Evolutionary conservation across 1,140 invertebrate genomes (phyloP), one percentile per base, ranked within the genome.

Genomic region (Magallana ariakensis): DNA sequence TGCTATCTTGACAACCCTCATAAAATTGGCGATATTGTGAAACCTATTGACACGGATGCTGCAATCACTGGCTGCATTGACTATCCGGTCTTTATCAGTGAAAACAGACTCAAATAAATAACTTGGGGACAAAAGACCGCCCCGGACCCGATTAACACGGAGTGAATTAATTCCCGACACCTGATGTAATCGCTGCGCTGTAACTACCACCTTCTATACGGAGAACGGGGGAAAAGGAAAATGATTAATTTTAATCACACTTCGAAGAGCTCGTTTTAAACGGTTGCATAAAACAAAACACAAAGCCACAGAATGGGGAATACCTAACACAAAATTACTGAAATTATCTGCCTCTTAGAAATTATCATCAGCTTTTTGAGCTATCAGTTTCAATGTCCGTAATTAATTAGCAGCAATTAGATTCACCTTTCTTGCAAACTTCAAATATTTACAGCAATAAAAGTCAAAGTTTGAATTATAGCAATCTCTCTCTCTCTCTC

Each of bases 131-230:
- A 75, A 75, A 75, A 22, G 66, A 19, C 66, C 66, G 66, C 22
- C 66, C 66, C 66, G 66, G 66, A 75, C 66, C 66, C 66, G 66
- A 75, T 75, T 75, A 75, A 26, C 66, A 33, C 66, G 22, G 66
- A 9, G 66, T 75, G 66, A 75, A 75, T 75, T 26, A 75, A 75
- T 26, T 75, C 66, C 26, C 66, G 22, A 75, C 66, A 75, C 66
- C 66, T 75, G 66, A 75, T 75, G 66, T 75, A 75, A 75, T 75
- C 66, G 22, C 1, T 4, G 22, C 22, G 66, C 22, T 33, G 15
- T 75, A 26, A 33, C 22, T 22, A 75, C 66, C 66, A 75, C 22
- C 22, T 15, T 19, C 22, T 46, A 75, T 13, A 75, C 22, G 26
- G 13, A 3, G 19, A 22, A 22, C 7, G 62, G 19, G 10, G 10